Base-by-base conservation (phyloP, 2,797 vertebrate species). In the Enteromius treurensis region DNA sequence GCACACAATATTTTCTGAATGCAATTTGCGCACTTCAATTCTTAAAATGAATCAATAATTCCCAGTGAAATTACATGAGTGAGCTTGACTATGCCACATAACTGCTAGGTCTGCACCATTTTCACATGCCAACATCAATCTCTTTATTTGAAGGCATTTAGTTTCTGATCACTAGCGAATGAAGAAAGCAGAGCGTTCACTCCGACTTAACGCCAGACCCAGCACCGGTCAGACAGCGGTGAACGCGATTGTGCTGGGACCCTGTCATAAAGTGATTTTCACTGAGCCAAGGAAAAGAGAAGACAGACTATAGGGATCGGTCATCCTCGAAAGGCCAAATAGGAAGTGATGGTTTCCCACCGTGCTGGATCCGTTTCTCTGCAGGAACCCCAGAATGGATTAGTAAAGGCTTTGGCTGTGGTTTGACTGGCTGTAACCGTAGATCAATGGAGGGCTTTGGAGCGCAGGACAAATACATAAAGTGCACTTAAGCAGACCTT, bases 371-470 rank as follows among this genome's bases (percentile, higher is more conserved):
- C 79, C 84, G 81, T 86, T 87, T 80, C 84, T 79, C 86, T 60
- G 84, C 60, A 70, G 86, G 81, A 79, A 84, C 68, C 73, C 42
- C 42, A 76, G 81, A 83, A 81, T 85, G 68, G 85, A 88, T 88
- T 87, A 87, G 75, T 67, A 84, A 86, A 83, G 74, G 69, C 74
- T 81, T 83, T 79, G 84, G 55, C 77, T 85, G 67, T 77, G 77
- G 78, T 81, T 81, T 81, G 84, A 85, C 84, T 81, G 81, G 40
- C 78, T 53, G 21, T 73, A 85, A 79, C 86, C 51, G 1, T 82
- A 60, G 84, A 87, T 87, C 86, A 82, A 85, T 87, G 34, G 21
- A 76, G 62, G 37, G 53, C 29, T 65, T 76, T 51, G 40, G 19
- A 83, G 64, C 49, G 49, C 51, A 80, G 70, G 55, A 71, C 53